Evolutionary conservation across 1,140 invertebrate species (phyloP).

Genomic region (Hydropsyche tenuis): DNA sequence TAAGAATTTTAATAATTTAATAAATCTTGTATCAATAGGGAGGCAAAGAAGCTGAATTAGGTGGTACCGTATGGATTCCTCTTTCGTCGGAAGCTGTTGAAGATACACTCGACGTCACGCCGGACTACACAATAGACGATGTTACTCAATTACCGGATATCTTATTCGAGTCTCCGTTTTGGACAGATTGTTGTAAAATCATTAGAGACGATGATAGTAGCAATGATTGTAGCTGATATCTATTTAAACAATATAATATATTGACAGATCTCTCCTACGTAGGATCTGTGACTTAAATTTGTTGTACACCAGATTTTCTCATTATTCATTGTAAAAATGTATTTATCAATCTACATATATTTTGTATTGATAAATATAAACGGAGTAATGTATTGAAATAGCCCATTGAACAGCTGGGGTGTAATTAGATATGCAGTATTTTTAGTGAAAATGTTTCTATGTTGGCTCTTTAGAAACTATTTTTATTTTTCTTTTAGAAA

Average conservation of each 20-base stretch:
- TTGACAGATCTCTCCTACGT: constrained; percentile 28
- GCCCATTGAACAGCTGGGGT: too few species aligned
- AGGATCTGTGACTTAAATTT: constrained; percentile 36
- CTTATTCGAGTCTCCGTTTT: constrained; percentile 51
- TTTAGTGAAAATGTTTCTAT: too few species aligned
- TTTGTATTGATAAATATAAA: background rate
- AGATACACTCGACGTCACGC: constrained; percentile 56
- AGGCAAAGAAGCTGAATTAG: constrained; percentile 75
- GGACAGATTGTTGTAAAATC: background rate
- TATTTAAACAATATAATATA: constrained; percentile 25
- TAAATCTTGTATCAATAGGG: constrained; percentile 63
- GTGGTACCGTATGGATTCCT: constrained; percentile 80
- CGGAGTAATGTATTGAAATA: too few species aligned
- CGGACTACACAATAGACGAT: constrained; percentile 60
- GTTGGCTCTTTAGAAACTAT: too few species aligned
- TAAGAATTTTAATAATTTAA: constrained; percentile 9
- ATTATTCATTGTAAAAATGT: background rate
- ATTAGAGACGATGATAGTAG: constrained; percentile 4
- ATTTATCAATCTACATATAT: background rate
- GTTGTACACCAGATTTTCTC: too few species aligned
- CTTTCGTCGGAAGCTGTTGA: constrained; percentile 55
- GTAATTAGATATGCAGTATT: too few species aligned
- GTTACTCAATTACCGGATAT: constrained; percentile 60
- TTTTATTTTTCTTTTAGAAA: too few species aligned
- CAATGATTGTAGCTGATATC: constrained; percentile 32